These are phyloP conservation scores for Mechanitis mazaeus DNA, from an alignment of 2,888 invertebrate genomes.

Conservation along the genomic window DNA sequence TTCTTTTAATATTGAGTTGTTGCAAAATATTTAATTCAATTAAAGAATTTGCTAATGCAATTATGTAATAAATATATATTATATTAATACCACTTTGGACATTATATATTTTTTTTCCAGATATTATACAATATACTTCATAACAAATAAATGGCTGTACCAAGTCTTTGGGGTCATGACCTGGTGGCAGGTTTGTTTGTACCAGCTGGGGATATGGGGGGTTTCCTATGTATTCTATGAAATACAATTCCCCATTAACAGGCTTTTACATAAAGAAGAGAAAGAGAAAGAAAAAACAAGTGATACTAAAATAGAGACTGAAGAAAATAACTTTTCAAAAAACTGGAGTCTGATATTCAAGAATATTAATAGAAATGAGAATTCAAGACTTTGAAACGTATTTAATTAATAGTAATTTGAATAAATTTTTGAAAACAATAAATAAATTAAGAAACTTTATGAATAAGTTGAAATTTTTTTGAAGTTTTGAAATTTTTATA, in stretches of 20 bases:
- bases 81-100: background rate
- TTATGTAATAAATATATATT: background rate
- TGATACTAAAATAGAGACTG: conserved; percentile 13
- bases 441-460: background rate
- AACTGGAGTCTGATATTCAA: conserved; percentile 49
- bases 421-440: background rate
- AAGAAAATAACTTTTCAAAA: conserved; percentile 26
- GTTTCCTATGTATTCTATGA: conserved; percentile 54
- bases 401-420: conserved; percentile 15
- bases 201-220: conserved; percentile 55
- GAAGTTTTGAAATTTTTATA: background rate
- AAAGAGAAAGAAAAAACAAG: conserved; percentile 7
- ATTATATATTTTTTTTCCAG: conserved; percentile 35
- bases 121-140: conserved; percentile 65
- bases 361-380: conserved; percentile 43
- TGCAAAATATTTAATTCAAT: background rate
- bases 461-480: background rate
- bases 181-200: conserved; percentile 69
- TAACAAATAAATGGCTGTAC: conserved; percentile 69
- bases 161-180: conserved; percentile 70
- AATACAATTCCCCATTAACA: conserved; percentile 59
- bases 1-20: background rate
- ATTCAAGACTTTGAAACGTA: conserved; percentile 45
- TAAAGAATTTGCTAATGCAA: background rate
- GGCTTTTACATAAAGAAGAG: conserved; percentile 45